These are phyloP conservation scores for Lophotis ruficrista DNA, from an alignment of 2,113 vertebrate genomes.

Conservation along the genomic window DNA sequence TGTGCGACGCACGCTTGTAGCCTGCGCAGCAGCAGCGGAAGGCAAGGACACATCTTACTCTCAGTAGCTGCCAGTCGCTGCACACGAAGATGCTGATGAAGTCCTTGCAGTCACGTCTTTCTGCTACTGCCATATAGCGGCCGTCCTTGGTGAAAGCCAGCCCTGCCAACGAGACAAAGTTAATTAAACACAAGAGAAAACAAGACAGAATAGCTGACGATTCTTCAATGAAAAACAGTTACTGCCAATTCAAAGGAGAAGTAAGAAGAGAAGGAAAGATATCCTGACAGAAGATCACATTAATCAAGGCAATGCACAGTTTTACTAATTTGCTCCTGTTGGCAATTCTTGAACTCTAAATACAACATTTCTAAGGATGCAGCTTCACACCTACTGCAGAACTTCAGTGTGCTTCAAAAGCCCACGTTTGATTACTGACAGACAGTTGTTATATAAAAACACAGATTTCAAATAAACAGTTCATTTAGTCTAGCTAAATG, in stretches of 20 bases:
- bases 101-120: slow-evolving; percentile 94
- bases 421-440: not conserved
- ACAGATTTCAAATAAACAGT: not conserved
- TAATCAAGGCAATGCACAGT: not conserved
- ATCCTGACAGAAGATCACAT: not conserved
- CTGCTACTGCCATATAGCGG: slow-evolving; percentile 91
- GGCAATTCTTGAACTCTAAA: not conserved
- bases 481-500: not conserved
- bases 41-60: slow-evolving; percentile 75
- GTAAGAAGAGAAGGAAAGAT: not conserved
- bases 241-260: not conserved
- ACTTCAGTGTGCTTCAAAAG: not conserved
- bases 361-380: not conserved
- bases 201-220: not conserved
- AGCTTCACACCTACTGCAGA: not conserved
- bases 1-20: fast-evolving
- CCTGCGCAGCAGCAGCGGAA: not conserved
- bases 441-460: not conserved
- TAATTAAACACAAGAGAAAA: not conserved
- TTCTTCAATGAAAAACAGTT: fast-evolving
- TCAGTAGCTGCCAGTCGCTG: slow-evolving; percentile 94
- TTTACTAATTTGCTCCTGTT: not conserved
- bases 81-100: slow-evolving; percentile 94
- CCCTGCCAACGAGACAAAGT: slow-evolving; percentile 62
- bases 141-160: slow-evolving; percentile 91